Percentiles rank a stretch among this genome's conserved stretches.
Conservation (phyloP, 1,140 invertebrate species). For the Drosophila persimilis region DNA sequence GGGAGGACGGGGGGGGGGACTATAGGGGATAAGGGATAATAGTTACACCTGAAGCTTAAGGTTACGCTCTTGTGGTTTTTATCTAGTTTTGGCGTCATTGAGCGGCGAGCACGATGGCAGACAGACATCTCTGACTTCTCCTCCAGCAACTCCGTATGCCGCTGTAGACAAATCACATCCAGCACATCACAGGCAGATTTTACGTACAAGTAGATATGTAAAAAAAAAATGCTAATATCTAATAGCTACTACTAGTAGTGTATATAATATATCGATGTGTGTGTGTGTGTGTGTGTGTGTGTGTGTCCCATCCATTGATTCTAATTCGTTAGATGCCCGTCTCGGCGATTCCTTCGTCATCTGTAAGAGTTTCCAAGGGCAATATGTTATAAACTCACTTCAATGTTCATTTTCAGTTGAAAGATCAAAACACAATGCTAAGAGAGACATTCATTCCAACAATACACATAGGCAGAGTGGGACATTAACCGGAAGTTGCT, state of each 20-base stretch:
- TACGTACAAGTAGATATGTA: conserved; percentile 44
- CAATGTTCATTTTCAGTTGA: too few relatives aligned
- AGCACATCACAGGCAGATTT: conserved; percentile 79
- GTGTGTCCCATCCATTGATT: neutral
- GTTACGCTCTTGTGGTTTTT: conserved; percentile 75
- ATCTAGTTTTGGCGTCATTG: conserved; percentile 65
- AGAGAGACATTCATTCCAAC: neutral
- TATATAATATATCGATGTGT: conserved; percentile 28
- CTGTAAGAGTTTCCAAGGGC: conserved; percentile 84
- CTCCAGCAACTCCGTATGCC: conserved; percentile 44
- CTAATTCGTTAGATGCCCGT: conserved; percentile 90
- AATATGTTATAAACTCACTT: too few relatives aligned
- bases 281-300: neutral
- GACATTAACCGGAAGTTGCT: too few relatives aligned
- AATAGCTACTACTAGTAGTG: conserved; percentile 17
- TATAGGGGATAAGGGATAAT: conserved; percentile 6
- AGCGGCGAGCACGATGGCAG: too few relatives aligned
- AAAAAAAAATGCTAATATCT: conserved; percentile 15
- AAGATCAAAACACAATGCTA: too few relatives aligned
- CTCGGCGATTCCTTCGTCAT: conserved; percentile 96
- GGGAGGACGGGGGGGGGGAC: too few relatives aligned
- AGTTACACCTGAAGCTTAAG: conserved; percentile 70
- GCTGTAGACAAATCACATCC: conserved; percentile 76
- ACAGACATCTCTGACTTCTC: too few relatives aligned
- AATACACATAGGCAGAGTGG: too few relatives aligned